Evolutionary conservation across 2,797 vertebrate genomes (phyloP), one percentile per base, ranked within the genome.

Genomic region (Forpus xanthops): DNA sequence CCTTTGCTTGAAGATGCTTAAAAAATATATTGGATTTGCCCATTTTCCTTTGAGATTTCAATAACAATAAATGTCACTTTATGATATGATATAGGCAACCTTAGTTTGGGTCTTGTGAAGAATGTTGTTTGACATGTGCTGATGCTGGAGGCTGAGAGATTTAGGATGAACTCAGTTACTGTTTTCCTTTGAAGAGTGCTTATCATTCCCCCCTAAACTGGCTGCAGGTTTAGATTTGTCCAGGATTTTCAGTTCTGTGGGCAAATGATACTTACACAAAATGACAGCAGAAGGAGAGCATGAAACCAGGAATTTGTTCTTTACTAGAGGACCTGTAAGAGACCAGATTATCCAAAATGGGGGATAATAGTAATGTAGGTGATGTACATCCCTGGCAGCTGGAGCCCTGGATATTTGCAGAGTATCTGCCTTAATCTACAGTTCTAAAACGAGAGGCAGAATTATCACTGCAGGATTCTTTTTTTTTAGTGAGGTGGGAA

Each of bases 231-330:
- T 84, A 81, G 80, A 58, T 88, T 72, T 61, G 37, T n/a, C 25
- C 17, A 33, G 61, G 17, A 61, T 92, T 89, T 96, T 35, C 75
- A 68, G 21, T 91, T 68, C 70, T 81, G 33, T 65, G 70, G 4
- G 21, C 27, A 30, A 28, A 20, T 67, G 9, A 15, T 66, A 5
- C 16, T 78, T 53, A 75, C 4, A 47, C 28, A 23, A 33, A 30
- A 24, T 49, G 85, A 72, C 73, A 93, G 80, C 41, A 87, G 52
- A 14, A 47, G 42, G 12, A 62, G 30, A 53, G 56, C 0, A 0
- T 55, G 85, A 83, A 80, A 67, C 8, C 6, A n/a, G 81, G 39
- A 91, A 23, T 8, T 8, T 68, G 15, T 50, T 33, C 28, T 50
- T 8, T 58, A 5, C 61, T 68, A 55, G 49, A 89, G 66, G 21